Evolutionary conservation across 1,140 invertebrate species (phyloP), one percentile per base, ranked within the genome.

Genomic region (Lucilia cuprina): DNA sequence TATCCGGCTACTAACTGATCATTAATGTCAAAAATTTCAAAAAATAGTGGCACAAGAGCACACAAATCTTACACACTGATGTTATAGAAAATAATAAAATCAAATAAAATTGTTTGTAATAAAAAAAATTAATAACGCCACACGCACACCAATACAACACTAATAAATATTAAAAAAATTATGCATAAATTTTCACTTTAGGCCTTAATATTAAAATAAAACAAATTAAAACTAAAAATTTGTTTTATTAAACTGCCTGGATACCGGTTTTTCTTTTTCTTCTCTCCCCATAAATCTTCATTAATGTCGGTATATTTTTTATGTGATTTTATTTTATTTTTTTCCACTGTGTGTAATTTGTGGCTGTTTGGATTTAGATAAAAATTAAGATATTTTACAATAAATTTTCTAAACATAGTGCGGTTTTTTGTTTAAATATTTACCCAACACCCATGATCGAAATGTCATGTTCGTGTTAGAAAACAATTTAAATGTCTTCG

Each of bases 171-270:
- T 55, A 55, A 4, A 80, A 25, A 49, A 80, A 50, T 50, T 80
- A n/a, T 80, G 77, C 77, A 80, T 80, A 80, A 80, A 80, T 80
- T 80, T 80, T 80, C 77, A 80, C 77, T 80, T 80, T 49, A 50
- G 77, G 41, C 77, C 65, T 30, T 30, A 21, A 10, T 70, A 70
- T 10, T 21, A 21, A 30, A 19, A 70, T 19, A 70, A 70, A 70
- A 70, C n/a, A 70, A 70, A 70, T 70, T 70, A 17, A 60, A 60
- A 60, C n/a, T 5, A 41, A 60, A 60, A n/a, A 60, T 60, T 60
- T 60, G n/a, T n/a, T 0, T 60, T 17, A 60, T n/a, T 60, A 41
- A n/a, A 60, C 55, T 60, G 55, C 14, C 55, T n/a, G n/a, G 4
- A 70, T 70, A 70, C 65, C 41, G 19, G 77, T 50, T 80, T 50